Evolutionary conservation across 1,140 invertebrate species (phyloP).

Genomic region (Colletes latitarsis): DNA sequence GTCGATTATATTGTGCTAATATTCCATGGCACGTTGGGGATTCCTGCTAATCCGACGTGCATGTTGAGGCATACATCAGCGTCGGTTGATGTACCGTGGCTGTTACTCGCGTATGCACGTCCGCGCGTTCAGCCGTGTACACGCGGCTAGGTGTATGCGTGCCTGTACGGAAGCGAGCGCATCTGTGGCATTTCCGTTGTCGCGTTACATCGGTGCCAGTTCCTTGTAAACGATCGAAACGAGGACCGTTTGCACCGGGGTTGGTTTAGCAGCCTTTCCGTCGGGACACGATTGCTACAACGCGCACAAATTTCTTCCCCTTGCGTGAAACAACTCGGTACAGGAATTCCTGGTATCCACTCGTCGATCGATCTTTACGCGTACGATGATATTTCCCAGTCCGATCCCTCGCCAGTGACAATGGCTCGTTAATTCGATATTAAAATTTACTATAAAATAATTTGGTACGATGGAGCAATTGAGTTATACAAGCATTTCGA

Average conservation of each 20-base stretch:
- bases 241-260: neutral
- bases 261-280: neutral
- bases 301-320: too few relatives aligned
- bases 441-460: too few relatives aligned
- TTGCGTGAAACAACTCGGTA: too few relatives aligned
- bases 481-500: too few relatives aligned
- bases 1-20: conserved; percentile 61
- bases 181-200: conserved; percentile 35
- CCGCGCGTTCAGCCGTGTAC: neutral
- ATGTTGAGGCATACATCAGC: conserved; percentile 64
- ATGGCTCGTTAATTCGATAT: too few relatives aligned
- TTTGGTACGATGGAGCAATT: too few relatives aligned
- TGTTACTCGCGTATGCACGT: conserved; percentile 25
- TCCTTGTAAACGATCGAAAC: conserved; percentile 25
- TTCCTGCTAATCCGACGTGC: conserved; percentile 60
- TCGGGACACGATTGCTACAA: neutral
- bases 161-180: neutral
- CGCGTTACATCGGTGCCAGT: neutral
- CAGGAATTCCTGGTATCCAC: too few relatives aligned
- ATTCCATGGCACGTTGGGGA: conserved; percentile 57
- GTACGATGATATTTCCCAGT: too few relatives aligned
- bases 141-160: neutral
- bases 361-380: too few relatives aligned
- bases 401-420: too few relatives aligned
- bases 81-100: conserved; percentile 44